Evolutionary conservation across 1,140 invertebrate genomes (phyloP), one percentile per base, ranked within the genome.

Genomic region (Heterodera carotae): DNA sequence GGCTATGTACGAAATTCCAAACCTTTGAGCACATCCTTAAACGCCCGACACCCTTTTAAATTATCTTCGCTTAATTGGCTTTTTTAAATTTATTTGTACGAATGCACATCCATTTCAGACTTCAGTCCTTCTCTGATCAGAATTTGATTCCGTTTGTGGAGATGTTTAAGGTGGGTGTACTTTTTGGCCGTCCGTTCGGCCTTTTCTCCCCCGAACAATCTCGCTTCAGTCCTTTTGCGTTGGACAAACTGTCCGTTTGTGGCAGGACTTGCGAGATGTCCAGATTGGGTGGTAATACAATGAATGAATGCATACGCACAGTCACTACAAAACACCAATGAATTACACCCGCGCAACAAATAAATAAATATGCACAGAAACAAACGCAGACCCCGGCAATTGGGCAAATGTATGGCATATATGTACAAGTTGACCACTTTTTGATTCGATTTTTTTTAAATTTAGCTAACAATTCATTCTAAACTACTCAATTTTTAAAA

Each of bases 131-230:
- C 71, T 81, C 80, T 7, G 80, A 83, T 67, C 48, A 83, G 43
- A 39, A 76, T n/a, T 68, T 86, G 31, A 76, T 74, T 62, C 85
- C 85, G 33, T 88, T 88, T 69, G 84, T 86, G 66, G 86, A 86
- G 31, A 72, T 87, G 18, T 86, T 87, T 76, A 86, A 86, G 71
- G 75, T 81, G 53, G 43, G 64, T 70, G 43, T 27, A 29, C 31
- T 62, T 29, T 56, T 56, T 56, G 59, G 43, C 48, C 56, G 72
- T 62, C 25, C 39, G 53, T 31, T 39, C 64, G 59, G 31, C 59
- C 64, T 31, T 43, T 56, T 74, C 29, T 56, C 59, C 72, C 53
- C 64, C 72, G 56, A 66, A 74, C 70, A 15, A 64, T 74, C 72
- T 74, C 72, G 72, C 72, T 84, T 82, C 64, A 83, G 83, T 67